Conservation (phyloP, 2,797 vertebrate genomes). For the Anableps anableps region DNA sequence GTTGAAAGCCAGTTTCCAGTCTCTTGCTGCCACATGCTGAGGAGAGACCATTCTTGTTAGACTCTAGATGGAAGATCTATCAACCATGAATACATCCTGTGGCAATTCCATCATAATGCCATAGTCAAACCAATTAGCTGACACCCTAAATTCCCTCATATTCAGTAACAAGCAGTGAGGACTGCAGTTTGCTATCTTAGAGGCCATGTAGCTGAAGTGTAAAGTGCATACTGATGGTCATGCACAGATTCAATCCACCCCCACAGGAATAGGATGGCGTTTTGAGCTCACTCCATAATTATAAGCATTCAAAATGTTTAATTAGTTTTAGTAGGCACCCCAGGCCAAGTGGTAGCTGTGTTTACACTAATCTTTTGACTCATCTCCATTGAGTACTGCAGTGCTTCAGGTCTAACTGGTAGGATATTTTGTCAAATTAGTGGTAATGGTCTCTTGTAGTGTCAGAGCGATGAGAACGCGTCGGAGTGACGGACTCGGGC, state of each 20-base stretch:
- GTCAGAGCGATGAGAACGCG: slow-evolving; percentile 73
- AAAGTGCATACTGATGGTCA: slow-evolving; percentile 75
- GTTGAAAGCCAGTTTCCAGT: neutral
- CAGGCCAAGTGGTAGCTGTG: slow-evolving; percentile 63
- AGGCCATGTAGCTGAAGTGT: slow-evolving; percentile 59
- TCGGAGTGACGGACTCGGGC: slow-evolving; percentile 66
- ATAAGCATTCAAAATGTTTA: slow-evolving; percentile 79
- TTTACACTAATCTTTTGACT: slow-evolving; percentile 68
- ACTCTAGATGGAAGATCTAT: neutral
- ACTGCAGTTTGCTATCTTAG: slow-evolving; percentile 69
- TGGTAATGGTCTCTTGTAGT: slow-evolving; percentile 74
- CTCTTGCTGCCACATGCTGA: neutral
- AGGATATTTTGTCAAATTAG: slow-evolving; percentile 78
- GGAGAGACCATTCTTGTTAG: neutral
- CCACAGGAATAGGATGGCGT: slow-evolving; percentile 63
- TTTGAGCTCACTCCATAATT: slow-evolving; percentile 74
- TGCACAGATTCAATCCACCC: slow-evolving; percentile 76
- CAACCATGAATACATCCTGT: slow-evolving; percentile 41
- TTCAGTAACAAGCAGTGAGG: slow-evolving; percentile 74
- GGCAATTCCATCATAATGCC: slow-evolving; percentile 22
- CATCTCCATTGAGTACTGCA: slow-evolving; percentile 57
- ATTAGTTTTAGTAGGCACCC: slow-evolving; percentile 72
- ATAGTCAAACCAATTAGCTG: slow-evolving; percentile 72
- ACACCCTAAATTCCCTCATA: slow-evolving; percentile 73
- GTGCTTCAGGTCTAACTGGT: slow-evolving; percentile 78